Percentiles rank a stretch among this genome's conserved stretches.
phyloP scores from a whole-genome alignment of 2,797 vertebrate genomes.

The Leuciscus waleckii region DNA sequence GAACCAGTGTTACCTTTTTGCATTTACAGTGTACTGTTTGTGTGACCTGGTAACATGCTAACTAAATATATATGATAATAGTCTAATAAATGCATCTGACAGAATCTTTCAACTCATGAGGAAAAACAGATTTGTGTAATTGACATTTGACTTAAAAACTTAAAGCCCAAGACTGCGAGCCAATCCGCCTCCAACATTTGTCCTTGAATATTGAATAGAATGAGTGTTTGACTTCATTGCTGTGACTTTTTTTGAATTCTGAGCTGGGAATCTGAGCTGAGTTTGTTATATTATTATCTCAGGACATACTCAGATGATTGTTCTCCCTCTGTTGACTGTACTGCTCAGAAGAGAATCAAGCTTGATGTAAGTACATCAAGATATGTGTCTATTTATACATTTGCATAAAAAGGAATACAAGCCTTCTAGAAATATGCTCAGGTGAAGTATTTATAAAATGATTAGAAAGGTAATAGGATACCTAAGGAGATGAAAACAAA shows the following conservation, averaged over 20 bases:
- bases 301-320: constrained; percentile 85
- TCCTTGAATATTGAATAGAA: not conserved
- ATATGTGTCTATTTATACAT: constrained; percentile 5
- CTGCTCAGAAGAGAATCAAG: constrained; percentile 84
- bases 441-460: not conserved
- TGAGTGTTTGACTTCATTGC: constrained; percentile 9
- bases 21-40: not conserved
- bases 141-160: not conserved
- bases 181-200: too few relatives aligned
- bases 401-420: not conserved
- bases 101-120: not conserved
- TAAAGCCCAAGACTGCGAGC: not conserved
- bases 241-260: not conserved
- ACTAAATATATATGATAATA: not conserved
- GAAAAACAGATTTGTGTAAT: not conserved
- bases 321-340: constrained; percentile 61
- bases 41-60: constrained; percentile 6
- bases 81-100: constrained; percentile 1
- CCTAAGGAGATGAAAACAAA: not conserved
- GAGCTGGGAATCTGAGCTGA: not conserved
- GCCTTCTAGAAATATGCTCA: not conserved
- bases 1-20: not conserved
- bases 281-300: constrained; percentile 54
- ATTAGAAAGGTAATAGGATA: not conserved
- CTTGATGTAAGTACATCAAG: constrained; percentile 84